Base-by-base conservation (phyloP, 2,888 invertebrate species). In the Leptopilina myrica region DNA sequence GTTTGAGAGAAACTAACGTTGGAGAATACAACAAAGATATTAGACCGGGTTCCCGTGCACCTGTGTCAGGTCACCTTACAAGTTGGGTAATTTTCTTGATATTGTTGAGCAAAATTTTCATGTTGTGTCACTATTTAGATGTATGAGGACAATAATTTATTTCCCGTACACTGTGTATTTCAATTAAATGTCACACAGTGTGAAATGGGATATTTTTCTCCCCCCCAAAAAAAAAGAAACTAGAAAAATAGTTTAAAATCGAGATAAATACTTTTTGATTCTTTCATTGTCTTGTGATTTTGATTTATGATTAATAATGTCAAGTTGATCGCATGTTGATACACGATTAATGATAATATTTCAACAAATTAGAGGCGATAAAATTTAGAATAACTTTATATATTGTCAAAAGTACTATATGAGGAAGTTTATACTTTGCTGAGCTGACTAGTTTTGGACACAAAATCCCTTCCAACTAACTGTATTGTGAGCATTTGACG, bases 401-500 rank as follows among this genome's bases (percentile, higher is more conserved):
- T 20, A 26, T 64, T 6, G 14, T 40, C 6, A 20, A 20, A 20
- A 20, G 20, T 40, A 5, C n/a, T 26, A 11, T 40, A 9, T 2
- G 64, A 14, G 26, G 64, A 49, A 67, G 20, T 67, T 67, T 14
- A 12, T 20, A 20, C 6, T 11, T 20, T 67, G 67, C 20, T 46
- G 49, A 20, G 46, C 20, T 11, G 5, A 67, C 46, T 67, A 11
- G 15, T 67, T 67, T 67, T 46, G 11, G 12, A 67, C 49, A 67
- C 49, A 46, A 67, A 49, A 20, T 67, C 49, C 12, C 67, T 9
- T 67, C 67, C 49, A 69, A 69, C 20, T 69, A 49, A 53, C 69
- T 14, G 26, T 49, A 46, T 69, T 49, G 53, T 26, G 53, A 53
- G 49, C 11, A 66, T 81, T 81, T 80, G 79, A 53, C 80, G 79